Conservation (phyloP, 1,140 invertebrate genomes). For the Rhopalosiphum padi region DNA sequence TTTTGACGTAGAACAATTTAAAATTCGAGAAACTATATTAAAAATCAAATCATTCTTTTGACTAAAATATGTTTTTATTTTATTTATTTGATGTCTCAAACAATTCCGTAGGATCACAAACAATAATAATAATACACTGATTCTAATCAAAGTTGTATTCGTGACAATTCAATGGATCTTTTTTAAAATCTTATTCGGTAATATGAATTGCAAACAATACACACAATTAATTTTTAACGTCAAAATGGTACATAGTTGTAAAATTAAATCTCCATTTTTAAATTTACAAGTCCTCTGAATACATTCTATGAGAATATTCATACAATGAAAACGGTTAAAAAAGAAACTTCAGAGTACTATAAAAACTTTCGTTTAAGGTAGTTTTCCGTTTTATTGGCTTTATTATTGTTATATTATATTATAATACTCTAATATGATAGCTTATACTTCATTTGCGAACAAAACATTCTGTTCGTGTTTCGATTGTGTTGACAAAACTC, state of each 20-base stretch:
- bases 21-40: neutral
- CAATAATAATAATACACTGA: neutral
- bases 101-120: neutral
- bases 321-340: neutral
- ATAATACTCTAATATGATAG: neutral
- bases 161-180: neutral
- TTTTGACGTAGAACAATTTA: neutral
- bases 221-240: neutral
- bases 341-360: neutral
- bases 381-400: neutral
- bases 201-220: neutral
- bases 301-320: neutral
- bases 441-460: neutral
- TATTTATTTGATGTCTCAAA: neutral
- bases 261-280: neutral
- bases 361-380: neutral
- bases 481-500: neutral
- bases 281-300: neutral
- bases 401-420: slow-evolving; percentile 1
- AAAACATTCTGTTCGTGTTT: neutral
- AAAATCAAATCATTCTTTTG: neutral
- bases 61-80: neutral
- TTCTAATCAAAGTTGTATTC: neutral
- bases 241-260: neutral
- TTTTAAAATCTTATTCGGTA: too few species aligned